Percentiles rank a stretch among this genome's conserved stretches.
phyloP scores from a whole-genome alignment of 2,888 invertebrate species.

The Dryobota labecula region DNA sequence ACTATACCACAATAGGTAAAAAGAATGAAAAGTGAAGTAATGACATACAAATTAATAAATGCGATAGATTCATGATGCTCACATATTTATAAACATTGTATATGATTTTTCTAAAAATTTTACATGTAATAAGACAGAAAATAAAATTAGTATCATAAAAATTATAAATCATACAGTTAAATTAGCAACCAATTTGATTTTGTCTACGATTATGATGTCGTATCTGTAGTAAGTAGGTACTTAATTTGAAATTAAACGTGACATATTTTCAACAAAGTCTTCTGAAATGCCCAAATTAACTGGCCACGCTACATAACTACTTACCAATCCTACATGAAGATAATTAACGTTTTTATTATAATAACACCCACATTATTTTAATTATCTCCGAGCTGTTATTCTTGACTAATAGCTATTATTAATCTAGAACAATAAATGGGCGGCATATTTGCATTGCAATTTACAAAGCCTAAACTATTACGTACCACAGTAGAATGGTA shows the following conservation, averaged over 20 bases:
- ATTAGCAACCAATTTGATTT: too few species aligned
- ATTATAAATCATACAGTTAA: too few species aligned
- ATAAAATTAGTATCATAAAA: too few species aligned
- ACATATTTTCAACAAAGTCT: not conserved
- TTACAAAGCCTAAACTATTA: conserved; percentile 13
- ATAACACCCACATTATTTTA: conserved; percentile 25
- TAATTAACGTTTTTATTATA: conserved; percentile 14
- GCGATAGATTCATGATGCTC: too few species aligned
- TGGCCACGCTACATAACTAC: not conserved
- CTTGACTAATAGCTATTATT: conserved; percentile 44
- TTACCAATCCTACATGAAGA: not conserved
- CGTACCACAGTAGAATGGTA: not conserved
- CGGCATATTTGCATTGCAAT: conserved; percentile 27
- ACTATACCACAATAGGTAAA: too few species aligned
- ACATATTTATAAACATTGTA: too few species aligned
- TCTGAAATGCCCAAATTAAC: not conserved
- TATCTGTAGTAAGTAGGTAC: not conserved
- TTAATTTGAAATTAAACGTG: not conserved
- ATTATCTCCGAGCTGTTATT: conserved; percentile 32
- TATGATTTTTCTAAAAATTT: too few species aligned
- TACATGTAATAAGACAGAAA: too few species aligned
- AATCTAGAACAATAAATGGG: conserved; percentile 32
- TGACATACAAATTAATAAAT: too few species aligned
- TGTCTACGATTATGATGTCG: too few species aligned
- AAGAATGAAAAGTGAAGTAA: too few species aligned